Evolutionary conservation across 2,113 vertebrate genomes (phyloP).

Genomic region (Corvus hawaiiensis): DNA sequence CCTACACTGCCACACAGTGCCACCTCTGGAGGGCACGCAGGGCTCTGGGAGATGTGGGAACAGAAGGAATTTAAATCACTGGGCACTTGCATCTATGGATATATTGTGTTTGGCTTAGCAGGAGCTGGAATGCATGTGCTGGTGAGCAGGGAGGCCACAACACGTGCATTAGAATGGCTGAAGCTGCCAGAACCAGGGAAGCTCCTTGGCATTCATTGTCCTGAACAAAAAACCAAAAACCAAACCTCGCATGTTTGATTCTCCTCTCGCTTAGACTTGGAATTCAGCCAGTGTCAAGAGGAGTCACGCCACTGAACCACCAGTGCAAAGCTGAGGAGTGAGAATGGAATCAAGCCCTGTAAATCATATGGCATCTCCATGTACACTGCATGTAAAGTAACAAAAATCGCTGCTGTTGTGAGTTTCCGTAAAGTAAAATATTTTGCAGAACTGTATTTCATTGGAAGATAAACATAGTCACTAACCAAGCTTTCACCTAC

Average conservation of each 20-base stretch:
- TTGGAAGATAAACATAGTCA: neutral
- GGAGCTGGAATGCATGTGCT: neutral
- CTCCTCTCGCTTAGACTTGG: neutral
- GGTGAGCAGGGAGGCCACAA: neutral
- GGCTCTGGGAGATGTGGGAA: neutral
- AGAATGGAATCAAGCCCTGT: neutral
- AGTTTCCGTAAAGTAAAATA: constrained; percentile 7
- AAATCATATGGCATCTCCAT: neutral
- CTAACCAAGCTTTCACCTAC: neutral
- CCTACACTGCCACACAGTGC: neutral
- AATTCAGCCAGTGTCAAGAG: neutral
- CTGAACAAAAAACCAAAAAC: neutral
- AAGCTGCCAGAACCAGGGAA: neutral
- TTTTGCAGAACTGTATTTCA: neutral
- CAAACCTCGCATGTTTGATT: neutral
- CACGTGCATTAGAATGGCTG: neutral
- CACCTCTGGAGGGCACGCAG: neutral
- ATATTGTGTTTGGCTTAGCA: neutral
- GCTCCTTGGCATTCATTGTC: neutral
- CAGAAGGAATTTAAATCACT: neutral
- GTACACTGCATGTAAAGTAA: neutral
- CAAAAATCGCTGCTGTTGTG: neutral
- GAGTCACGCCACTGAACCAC: neutral
- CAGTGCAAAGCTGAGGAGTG: neutral
- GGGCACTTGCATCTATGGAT: neutral